Evolutionary conservation across 2,797 vertebrate species (phyloP), one percentile per base, ranked within the genome.

Genomic region (Cetoscarus ocellatus): DNA sequence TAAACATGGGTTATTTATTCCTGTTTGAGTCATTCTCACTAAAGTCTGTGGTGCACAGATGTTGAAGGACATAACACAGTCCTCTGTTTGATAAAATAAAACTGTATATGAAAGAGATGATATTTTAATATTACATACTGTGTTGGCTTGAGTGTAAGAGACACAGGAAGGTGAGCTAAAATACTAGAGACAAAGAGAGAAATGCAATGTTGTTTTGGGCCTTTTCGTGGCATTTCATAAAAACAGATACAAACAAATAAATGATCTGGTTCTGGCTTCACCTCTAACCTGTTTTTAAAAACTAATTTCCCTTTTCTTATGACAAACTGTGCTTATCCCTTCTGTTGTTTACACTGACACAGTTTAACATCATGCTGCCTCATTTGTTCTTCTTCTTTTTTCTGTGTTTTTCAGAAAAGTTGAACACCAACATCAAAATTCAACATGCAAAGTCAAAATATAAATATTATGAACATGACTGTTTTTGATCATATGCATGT

Each of bases 361-460:
- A 56, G 66, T 61, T 61, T 11, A 59, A 17, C 15, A 58, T 40
- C 9, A 67, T 57, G 13, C 49, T 47, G 18, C 45, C 55, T 68
- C 27, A 13, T n/a, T 27, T 15, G 2, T 18, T 40, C 27, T 61
- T 67, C 17, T 8, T 59, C 7, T 56, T 47, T 65, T 0, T 8
- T 6, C 43, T 49, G 4, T 68, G 8, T 59, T 73, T 73, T 59
- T 38, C 7, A 3, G 65, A 80, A 62, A 65, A 71, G 27, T 35
- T 66, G 19, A 75, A 68, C 43, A 67, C 54, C 68, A 77, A 68
- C 61, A 74, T 27, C 12, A 57, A 73, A 83, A 70, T 67, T 61
- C 59, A 7, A 71, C 79, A 84, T 87, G 81, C 83, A 77, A 42
- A 69, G 66, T 58, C 56, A 73, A 57, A 52, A 15, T 73, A 44